Evolutionary conservation across 2,113 vertebrate genomes (phyloP), one percentile per base, ranked within the genome.

Genomic region (Malurus elegans): DNA sequence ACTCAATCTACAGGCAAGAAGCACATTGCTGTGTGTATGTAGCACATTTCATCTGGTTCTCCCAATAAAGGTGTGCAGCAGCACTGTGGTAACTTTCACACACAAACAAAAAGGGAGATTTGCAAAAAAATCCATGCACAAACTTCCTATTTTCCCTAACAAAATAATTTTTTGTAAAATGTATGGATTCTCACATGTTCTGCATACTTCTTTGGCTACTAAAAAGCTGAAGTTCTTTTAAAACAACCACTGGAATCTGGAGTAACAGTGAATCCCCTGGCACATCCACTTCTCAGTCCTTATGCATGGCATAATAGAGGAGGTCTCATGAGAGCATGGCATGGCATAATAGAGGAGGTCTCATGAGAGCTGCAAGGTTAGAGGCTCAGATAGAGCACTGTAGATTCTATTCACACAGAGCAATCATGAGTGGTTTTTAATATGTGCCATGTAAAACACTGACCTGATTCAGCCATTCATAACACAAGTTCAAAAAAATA

Each of bases 91-190:
- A 71, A 48, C 11, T 38, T 82, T n/a, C 53, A 75, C 15, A 57
- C 6, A 42, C 0, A 4, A 7, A 3, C 5, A 44, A 86, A 62
- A 62, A 7, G 4, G 4, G 10, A 28, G 5, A 51, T 64, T 44
- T 34, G 17, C 0, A 4, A 51, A 76, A 83, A 24, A 3, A 4
- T 4, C n/a, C 9, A 58, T 2, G 7, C 42, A 67, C 7, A 32
- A 69, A 26, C 7, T 20, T 34, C 13, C 18, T 34, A 44, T 34
- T 14, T 67, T 6, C 9, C 29, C 20, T 17, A 47, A 23, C 0
- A 2, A 87, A 76, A 32, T 32, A 78, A 47, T 13, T 18, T n/a
- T 51, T 73, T 73, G 28, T 44, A 21, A 61, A 50, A 50, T 2
- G 7, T 24, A 54, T 24, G n/a, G 34, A 71, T 58, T 72, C 47